Conservation (phyloP, 1,140 invertebrate genomes). For the Pomacea maculata region DNA sequence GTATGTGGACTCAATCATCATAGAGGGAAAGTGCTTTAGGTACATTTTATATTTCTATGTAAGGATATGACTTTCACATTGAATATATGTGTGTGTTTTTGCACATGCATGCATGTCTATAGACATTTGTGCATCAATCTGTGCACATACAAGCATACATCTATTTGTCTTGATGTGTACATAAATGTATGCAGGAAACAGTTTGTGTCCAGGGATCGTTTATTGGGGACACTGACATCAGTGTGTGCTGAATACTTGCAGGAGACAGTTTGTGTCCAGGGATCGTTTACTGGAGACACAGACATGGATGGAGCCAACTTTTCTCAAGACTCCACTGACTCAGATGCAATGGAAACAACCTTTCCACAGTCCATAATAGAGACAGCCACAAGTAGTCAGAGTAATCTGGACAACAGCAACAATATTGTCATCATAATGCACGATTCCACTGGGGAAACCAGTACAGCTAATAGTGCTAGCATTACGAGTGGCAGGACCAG, state of each 20-base stretch:
- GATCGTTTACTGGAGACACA: too few species aligned
- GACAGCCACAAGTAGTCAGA: not conserved
- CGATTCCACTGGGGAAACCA: too few species aligned
- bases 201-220: not conserved
- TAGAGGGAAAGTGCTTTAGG: not conserved
- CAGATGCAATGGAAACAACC: too few species aligned
- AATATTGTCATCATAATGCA: constrained; percentile 26
- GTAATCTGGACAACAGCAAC: constrained; percentile 5
- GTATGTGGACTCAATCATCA: not conserved
- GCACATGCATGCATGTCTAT: not conserved
- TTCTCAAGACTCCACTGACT: too few species aligned
- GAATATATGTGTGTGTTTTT: constrained; percentile 6
- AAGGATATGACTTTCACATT: not conserved
- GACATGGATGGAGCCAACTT: too few species aligned
- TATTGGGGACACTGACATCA: not conserved
- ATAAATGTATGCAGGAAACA: not conserved
- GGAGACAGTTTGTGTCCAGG: not conserved
- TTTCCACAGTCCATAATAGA: not conserved
- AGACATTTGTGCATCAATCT: not conserved
- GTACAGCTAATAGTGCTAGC: too few species aligned
- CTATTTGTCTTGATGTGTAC: not conserved
- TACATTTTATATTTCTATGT: constrained; percentile 5
- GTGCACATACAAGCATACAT: not conserved
- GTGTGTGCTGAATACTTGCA: not conserved
- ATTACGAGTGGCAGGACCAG: too few species aligned